A percentile compares a stretch with the other conserved stretches of the same genome.
These are phyloP conservation scores for Drosophila miranda DNA, from an alignment of 1,140 invertebrate species.

Conservation along the genomic window DNA sequence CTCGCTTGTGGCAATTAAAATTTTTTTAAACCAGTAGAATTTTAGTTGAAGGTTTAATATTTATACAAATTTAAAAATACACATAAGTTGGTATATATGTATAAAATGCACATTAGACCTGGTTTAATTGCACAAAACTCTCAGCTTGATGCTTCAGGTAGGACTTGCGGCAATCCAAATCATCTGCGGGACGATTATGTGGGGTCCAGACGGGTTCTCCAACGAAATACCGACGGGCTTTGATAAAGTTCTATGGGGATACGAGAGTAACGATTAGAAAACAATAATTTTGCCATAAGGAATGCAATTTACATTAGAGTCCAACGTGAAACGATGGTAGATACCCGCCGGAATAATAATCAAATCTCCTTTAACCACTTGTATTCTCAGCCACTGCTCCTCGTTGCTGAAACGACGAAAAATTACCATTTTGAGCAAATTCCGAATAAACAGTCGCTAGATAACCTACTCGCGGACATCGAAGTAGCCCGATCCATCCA, in stretches of 20 bases:
- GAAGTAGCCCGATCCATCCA: constrained; percentile 97
- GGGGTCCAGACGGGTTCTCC: constrained; percentile 97
- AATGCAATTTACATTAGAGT: constrained; percentile 85
- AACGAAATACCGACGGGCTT: constrained; percentile 93
- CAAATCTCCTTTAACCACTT: constrained; percentile 92
- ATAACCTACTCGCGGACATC: constrained; percentile 91
- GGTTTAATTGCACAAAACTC: constrained; percentile 82
- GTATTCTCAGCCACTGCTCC: constrained; percentile 97
- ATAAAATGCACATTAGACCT: constrained; percentile 22
- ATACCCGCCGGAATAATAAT: constrained; percentile 97
- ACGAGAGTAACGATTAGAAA: constrained; percentile 3
- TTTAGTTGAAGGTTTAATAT: too few relatives aligned
- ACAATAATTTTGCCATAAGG: not conserved
- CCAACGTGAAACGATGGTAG: constrained; percentile 98
- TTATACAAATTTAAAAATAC: too few relatives aligned
- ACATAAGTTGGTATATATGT: too few relatives aligned
- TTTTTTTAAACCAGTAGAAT: too few relatives aligned
- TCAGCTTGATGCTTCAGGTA: constrained; percentile 87
- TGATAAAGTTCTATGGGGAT: constrained; percentile 91
- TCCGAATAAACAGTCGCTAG: not conserved
- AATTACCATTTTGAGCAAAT: not conserved
- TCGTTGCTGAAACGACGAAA: constrained; percentile 64
- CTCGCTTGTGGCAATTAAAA: too few relatives aligned
- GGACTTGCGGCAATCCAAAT: constrained; percentile 89
- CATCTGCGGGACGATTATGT: constrained; percentile 93